phyloP scores from a whole-genome alignment of 1,140 invertebrate genomes.

The Sitodiplosis mosellana region DNA sequence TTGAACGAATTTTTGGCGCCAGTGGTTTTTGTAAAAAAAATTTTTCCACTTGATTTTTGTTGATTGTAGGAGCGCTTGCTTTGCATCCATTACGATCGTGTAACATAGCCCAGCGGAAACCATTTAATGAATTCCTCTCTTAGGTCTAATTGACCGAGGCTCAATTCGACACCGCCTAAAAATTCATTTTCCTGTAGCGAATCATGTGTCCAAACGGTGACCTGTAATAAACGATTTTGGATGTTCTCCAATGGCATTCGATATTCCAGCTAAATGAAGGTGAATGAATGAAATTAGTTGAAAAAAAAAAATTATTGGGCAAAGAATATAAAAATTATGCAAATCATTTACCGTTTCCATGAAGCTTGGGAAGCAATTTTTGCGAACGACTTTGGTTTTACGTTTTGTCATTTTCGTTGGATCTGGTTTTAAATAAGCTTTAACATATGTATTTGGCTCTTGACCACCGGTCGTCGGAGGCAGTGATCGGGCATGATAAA shows the following conservation, averaged over 20 bases:
- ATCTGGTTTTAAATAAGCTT: slow-evolving; percentile 79
- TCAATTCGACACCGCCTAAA: slow-evolving; percentile 70
- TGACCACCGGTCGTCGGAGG: slow-evolving; percentile 47
- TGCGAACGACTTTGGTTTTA: slow-evolving; percentile 84
- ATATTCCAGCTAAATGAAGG: slow-evolving; percentile 55
- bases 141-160: slow-evolving; percentile 48
- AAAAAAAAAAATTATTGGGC: not conserved
- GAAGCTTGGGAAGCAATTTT: slow-evolving; percentile 86
- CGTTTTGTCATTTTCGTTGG: slow-evolving; percentile 78
- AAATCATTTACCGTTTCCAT: slow-evolving; percentile 76
- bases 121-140: slow-evolving; percentile 59
- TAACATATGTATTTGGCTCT: slow-evolving; percentile 78
- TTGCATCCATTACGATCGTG: slow-evolving; percentile 21
- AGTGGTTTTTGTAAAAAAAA: too few relatives aligned
- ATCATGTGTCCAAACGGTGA: slow-evolving; percentile 90
- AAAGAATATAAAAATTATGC: not conserved
- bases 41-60: too few relatives aligned
- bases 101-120: slow-evolving; percentile 47
- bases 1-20: too few relatives aligned
- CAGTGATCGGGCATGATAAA: slow-evolving; percentile 64
- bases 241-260: slow-evolving; percentile 68
- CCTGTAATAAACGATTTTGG: slow-evolving; percentile 54
- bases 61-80: too few relatives aligned
- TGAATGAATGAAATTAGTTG: not conserved
- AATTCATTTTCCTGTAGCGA: slow-evolving; percentile 91